Evolutionary conservation across 2,113 vertebrate genomes (phyloP).

Genomic region (Neolamprologus sp.): DNA sequence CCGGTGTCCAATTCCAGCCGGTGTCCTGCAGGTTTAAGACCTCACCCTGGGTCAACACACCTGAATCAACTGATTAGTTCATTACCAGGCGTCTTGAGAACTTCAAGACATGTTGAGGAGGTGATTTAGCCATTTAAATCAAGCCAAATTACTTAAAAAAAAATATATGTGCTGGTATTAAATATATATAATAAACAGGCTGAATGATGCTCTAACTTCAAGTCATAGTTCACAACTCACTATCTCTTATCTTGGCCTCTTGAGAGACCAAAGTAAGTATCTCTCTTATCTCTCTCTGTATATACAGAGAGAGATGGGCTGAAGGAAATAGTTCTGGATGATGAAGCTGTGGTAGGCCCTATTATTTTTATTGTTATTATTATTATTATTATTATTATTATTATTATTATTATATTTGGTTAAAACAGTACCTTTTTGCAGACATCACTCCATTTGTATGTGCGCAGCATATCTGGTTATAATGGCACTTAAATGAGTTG

Average conservation of each 20-base stretch:
- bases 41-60: not conserved
- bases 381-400: not conserved
- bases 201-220: not conserved
- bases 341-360: not conserved
- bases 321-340: not conserved
- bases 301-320: not conserved
- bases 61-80: rapidly evolving
- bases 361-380: not conserved
- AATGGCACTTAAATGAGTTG: not conserved
- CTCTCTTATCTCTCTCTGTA: not conserved
- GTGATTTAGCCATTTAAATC: not conserved
- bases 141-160: not conserved
- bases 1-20: not conserved
- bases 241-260: not conserved
- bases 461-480: not conserved
- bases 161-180: not conserved
- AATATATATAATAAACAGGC: not conserved
- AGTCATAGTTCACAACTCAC: not conserved
- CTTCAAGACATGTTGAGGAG: not conserved
- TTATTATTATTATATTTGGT: not conserved
- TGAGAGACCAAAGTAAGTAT: not conserved
- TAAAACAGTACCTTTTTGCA: not conserved
- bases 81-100: rapidly evolving
- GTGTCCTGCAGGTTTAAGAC: not conserved
- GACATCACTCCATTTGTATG: not conserved